Evolutionary conservation across 2,888 invertebrate species (phyloP).

Genomic region (Drosophila subquinaria): DNA sequence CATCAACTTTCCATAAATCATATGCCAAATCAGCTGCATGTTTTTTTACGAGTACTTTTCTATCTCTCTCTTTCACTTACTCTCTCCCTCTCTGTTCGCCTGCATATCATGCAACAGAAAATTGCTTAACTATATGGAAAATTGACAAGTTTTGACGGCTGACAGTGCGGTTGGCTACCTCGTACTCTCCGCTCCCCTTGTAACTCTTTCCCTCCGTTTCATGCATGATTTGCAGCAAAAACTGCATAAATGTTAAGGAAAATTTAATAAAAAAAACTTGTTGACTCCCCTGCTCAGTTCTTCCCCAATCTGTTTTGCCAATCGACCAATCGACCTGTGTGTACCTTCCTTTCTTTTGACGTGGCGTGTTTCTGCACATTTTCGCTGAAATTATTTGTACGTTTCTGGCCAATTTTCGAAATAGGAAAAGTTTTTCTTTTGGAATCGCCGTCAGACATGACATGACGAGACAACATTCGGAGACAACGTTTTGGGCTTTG

Average conservation of each 20-base stretch:
- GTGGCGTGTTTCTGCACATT: slow-evolving; percentile 68
- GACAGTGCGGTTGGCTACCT: slow-evolving; percentile 65
- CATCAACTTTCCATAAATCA: slow-evolving; percentile 76
- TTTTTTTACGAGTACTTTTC: slow-evolving; percentile 26
- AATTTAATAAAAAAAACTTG: slow-evolving; percentile 54
- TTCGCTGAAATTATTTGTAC: slow-evolving; percentile 61
- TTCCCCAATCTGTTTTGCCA: not conserved
- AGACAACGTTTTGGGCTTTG: not conserved
- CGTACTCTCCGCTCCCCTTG: not conserved
- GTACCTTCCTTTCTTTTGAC: slow-evolving; percentile 25
- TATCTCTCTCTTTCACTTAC: not conserved
- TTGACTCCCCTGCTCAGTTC: not conserved
- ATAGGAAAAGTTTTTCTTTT: slow-evolving; percentile 70
- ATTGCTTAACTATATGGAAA: slow-evolving; percentile 80
- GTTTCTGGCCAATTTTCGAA: slow-evolving; percentile 71
- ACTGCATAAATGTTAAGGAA: slow-evolving; percentile 55
- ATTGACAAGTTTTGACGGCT: slow-evolving; percentile 78
- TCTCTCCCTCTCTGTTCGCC: slow-evolving; percentile 4
- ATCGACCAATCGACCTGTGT: slow-evolving; percentile 12
- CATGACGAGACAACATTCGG: slow-evolving; percentile 32
- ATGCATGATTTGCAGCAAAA: slow-evolving; percentile 56
- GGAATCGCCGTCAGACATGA: slow-evolving; percentile 57
- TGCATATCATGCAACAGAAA: slow-evolving; percentile 57
- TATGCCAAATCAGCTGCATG: slow-evolving; percentile 56
- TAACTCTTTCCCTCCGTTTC: not conserved